phyloP scores from a whole-genome alignment of 2,113 vertebrate genomes.

The Chaetodon trifascialis region DNA sequence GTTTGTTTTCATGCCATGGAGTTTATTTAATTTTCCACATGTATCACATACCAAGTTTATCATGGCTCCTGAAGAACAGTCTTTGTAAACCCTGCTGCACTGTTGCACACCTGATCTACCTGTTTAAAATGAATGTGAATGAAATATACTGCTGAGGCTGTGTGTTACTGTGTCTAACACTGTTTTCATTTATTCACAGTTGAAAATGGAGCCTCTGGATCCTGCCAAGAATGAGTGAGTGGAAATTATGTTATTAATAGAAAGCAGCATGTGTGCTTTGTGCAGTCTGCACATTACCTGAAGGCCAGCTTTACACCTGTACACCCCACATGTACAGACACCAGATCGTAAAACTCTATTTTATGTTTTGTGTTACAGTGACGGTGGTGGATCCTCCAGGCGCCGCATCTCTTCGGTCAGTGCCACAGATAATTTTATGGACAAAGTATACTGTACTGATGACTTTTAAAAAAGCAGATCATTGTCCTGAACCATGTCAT shows the following conservation, averaged over 20 bases:
- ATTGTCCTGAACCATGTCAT: neutral
- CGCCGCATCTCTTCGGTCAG: conserved; percentile 82
- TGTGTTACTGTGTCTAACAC: neutral
- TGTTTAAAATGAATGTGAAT: neutral
- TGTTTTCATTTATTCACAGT: conserved; percentile 21
- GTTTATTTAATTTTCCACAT: neutral
- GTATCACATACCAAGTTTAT: neutral
- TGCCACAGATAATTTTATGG: conserved; percentile 13
- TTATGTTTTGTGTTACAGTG: conserved; percentile 57
- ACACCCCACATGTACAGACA: neutral
- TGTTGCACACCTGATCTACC: neutral
- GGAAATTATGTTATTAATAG: neutral
- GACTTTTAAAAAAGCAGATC: too few species aligned
- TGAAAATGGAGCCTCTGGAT: conserved; percentile 77
- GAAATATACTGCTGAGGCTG: neutral
- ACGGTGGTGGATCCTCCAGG: conserved; percentile 59
- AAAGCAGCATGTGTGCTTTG: neutral
- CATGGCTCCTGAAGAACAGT: neutral
- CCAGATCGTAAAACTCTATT: neutral
- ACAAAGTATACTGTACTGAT: neutral
- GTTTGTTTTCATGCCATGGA: neutral
- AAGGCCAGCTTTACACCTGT: neutral
- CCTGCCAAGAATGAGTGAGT: conserved; percentile 70
- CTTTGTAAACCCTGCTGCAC: neutral
- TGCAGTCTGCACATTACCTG: too few species aligned